These are phyloP conservation scores for Pheucticus melanocephalus DNA, from an alignment of 2,113 vertebrate species.

Conservation along the genomic window DNA sequence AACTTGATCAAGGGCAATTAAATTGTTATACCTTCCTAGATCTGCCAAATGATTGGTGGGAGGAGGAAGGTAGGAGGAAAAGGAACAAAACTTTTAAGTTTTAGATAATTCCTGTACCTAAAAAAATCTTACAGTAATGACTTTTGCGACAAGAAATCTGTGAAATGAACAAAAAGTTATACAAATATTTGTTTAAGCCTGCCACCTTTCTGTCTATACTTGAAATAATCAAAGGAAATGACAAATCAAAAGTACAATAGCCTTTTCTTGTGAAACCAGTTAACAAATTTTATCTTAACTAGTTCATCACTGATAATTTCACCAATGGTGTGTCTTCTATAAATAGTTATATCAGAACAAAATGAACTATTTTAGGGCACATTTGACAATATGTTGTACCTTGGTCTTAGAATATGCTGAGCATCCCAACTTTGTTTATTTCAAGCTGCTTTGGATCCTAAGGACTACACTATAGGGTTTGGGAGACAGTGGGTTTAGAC, in stretches of 20 bases:
- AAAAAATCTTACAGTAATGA: not conserved
- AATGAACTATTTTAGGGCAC: not conserved
- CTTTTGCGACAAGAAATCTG: not conserved
- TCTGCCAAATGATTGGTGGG: not conserved
- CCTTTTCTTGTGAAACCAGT: not conserved
- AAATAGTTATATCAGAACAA: not conserved
- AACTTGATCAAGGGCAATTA: not conserved
- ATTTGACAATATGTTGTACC: not conserved
- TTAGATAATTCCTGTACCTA: not conserved
- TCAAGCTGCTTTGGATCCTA: not conserved
- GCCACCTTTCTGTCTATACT: not conserved
- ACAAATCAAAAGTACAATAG: not conserved
- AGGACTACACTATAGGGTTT: not conserved
- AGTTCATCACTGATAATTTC: not conserved
- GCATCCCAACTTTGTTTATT: not conserved
- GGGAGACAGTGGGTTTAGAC: not conserved
- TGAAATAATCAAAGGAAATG: not conserved
- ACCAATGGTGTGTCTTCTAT: not conserved
- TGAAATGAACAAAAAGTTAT: not conserved
- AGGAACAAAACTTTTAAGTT: not conserved
- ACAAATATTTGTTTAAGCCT: not conserved
- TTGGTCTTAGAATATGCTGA: not conserved
- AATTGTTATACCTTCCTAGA: not conserved
- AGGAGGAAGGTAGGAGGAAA: not conserved
- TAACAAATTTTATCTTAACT: not conserved